Conservation (phyloP, 64 coral and sea anemone genomes). For the Stylophora pistillata region DNA sequence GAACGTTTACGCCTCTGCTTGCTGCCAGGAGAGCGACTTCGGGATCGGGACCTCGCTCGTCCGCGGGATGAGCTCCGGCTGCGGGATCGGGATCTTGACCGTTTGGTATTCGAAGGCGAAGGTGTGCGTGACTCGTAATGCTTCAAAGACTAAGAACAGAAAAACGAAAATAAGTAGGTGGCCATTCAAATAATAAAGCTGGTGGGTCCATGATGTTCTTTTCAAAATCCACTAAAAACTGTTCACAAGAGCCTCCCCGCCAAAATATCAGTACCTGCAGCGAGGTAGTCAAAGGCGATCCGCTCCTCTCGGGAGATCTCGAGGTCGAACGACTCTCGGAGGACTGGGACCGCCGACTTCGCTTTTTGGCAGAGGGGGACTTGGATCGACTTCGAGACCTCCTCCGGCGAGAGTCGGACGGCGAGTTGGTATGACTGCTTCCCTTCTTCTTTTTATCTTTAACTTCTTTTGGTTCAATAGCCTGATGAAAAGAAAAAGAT, state of each 20-base stretch:
- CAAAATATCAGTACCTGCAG: constrained; percentile 26
- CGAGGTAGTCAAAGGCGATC: constrained; percentile 42
- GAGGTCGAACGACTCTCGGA: constrained; percentile 50
- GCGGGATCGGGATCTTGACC: constrained; percentile 61
- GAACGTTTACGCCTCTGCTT: constrained; percentile 65
- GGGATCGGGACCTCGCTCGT: constrained; percentile 70
- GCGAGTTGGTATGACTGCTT: constrained; percentile 42
- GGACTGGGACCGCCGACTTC: constrained; percentile 26
- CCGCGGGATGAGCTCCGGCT: constrained; percentile 64
- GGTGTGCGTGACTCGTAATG: constrained; percentile 65
- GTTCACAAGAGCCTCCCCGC: no score
- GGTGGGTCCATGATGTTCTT: no score
- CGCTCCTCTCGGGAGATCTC: constrained; percentile 47
- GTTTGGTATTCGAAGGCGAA: constrained; percentile 50
- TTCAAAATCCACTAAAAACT: no score
- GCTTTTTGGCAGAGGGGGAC: constrained; percentile 60
- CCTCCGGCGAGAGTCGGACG: constrained; percentile 36
- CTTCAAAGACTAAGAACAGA: constrained; percentile 52
- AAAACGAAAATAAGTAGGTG: neutral
- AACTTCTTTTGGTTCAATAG: constrained; percentile 71
- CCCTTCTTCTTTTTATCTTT: constrained; percentile 86
- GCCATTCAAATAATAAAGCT: neutral
- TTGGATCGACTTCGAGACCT: constrained; percentile 88
- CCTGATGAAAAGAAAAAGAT: constrained; percentile 10
- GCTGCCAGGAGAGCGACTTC: constrained; percentile 40